Evolutionary conservation across 2,113 vertebrate genomes (phyloP), one percentile per base, ranked within the genome.

Genomic region (Gallinago paraguaiae): DNA sequence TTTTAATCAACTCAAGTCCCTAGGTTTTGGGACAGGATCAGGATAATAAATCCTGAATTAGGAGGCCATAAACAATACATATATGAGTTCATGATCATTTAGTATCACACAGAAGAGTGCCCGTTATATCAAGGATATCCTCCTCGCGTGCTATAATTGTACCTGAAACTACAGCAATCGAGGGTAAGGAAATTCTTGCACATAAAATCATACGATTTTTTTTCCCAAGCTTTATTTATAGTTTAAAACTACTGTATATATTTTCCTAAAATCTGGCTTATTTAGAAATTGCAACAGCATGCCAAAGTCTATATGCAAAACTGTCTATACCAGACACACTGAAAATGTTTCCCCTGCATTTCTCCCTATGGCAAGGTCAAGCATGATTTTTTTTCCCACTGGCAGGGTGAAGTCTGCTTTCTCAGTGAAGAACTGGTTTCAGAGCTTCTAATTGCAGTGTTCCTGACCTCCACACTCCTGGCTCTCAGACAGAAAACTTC

Each of bases 31-130:
- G 90, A 86, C 22, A 57, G 35, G 65, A 92, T 39, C 45, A 68
- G 33, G 33, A 81, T 76, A 86, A 86, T 53, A 94, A 96, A 94
- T 63, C 64, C 80, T 53, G 37, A 80, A 92, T 95, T 72, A 94
- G 61, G n/a, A 95, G 76, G 63, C 60, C 56, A 68, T 61, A 91
- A 86, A 77, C 60, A 88, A 88, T 5, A 5, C 2, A 9, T 11
- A 28, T 25, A 16, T 7, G 65, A 91, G 70, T 82, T n/a, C 16
- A 13, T 19, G 30, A 61, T 35, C 68, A 51, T 71, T 79, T 88
- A 65, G 75, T 28, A 86, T 39, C 51, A 63, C 18, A 17, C 54
- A 86, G 23, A 48, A 37, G 8, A 88, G 30, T 23, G 9, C 5
- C 27, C 12, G 2, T 51, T n/a, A 7, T 28, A 31, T 69, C 53